A percentile compares a stretch with the other conserved stretches of the same genome.
These are phyloP conservation scores for Hephaestus fuliginosus DNA, from an alignment of 2,797 vertebrate species.

Conservation along the genomic window DNA sequence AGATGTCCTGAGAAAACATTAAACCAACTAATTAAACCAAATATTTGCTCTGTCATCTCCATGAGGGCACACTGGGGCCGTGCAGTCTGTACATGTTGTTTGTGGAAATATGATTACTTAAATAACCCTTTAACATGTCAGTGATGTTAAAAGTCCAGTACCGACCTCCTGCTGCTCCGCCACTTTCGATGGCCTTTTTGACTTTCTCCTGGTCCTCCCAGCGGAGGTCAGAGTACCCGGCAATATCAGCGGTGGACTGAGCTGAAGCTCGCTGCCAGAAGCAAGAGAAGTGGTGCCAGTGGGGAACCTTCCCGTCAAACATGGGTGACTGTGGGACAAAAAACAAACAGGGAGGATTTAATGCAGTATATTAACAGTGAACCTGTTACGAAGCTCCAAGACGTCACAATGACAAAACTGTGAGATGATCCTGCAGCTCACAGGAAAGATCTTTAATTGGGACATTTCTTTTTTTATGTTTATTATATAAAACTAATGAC, in stretches of 20 bases:
- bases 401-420: background rate
- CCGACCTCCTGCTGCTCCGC: slow-evolving; percentile 85
- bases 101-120: background rate
- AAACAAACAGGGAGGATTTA: background rate
- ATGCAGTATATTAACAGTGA: background rate
- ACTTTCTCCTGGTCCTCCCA: slow-evolving; percentile 99
- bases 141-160: background rate
- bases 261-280: slow-evolving; percentile 94
- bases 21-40: background rate
- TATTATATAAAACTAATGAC: background rate
- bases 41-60: background rate
- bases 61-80: background rate
- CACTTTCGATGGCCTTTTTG: slow-evolving; percentile 93
- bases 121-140: background rate
- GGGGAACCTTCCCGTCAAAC: slow-evolving; percentile 98
- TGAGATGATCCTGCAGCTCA: background rate
- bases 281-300: slow-evolving; percentile 98
- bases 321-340: slow-evolving; percentile 90
- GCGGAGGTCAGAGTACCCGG: slow-evolving; percentile 92
- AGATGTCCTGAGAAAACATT: background rate
- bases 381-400: too few relatives aligned
- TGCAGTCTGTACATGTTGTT: background rate
- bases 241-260: slow-evolving; percentile 88
- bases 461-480: background rate
- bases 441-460: background rate